Evolutionary conservation across 2,113 vertebrate genomes (phyloP).

Genomic region (Bathybates hornii): DNA sequence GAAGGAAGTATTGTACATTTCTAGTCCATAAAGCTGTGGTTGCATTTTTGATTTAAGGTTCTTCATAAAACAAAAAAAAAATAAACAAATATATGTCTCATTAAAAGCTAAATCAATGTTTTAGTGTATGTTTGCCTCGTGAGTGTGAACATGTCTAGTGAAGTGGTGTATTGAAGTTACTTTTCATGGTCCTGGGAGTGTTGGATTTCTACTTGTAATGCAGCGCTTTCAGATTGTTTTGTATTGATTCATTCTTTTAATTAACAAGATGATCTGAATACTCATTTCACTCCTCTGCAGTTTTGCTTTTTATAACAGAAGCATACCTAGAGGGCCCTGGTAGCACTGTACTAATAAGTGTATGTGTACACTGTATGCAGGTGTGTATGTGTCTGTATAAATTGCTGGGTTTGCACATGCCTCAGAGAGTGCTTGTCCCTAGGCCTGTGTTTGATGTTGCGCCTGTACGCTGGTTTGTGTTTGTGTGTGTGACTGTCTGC

Average conservation of each 20-base stretch:
- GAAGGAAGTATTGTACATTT: neutral
- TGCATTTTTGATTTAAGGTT: neutral
- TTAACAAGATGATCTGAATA: neutral
- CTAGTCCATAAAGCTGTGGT: neutral
- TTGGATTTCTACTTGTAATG: neutral
- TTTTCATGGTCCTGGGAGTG: rapidly evolving
- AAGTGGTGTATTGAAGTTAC: neutral
- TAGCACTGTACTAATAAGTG: neutral
- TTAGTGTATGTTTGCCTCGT: neutral
- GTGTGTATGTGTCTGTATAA: neutral
- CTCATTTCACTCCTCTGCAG: neutral
- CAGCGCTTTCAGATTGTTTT: neutral
- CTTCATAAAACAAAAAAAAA: neutral
- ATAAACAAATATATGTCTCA: neutral
- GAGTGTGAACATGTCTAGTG: neutral
- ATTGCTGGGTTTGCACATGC: neutral
- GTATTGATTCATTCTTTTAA: neutral
- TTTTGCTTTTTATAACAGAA: neutral
- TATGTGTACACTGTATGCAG: neutral
- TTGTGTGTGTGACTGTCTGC: neutral
- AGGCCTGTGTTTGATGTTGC: slow-evolving; percentile 24
- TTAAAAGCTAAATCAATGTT: neutral
- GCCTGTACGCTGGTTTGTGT: slow-evolving; percentile 15
- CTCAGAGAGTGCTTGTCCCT: neutral
- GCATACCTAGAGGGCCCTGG: neutral